Base-by-base conservation (phyloP, 2,113 vertebrate genomes). In the Siphamia tubifer region DNA sequence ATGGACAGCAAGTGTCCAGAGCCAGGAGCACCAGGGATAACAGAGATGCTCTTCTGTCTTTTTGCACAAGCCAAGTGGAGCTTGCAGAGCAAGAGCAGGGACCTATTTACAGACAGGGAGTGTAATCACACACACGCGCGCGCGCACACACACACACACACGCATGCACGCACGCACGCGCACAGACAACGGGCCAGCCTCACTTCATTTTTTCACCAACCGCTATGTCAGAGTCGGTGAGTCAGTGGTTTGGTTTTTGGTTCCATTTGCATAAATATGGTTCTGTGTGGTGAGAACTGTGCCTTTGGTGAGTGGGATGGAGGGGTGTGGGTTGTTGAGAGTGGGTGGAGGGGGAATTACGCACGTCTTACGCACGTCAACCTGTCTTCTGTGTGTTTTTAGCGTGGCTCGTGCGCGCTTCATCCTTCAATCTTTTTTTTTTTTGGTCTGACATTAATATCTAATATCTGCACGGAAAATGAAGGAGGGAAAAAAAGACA, bases 331-430 rank as follows among this genome's bases (percentile, higher is more conserved):
- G 54, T 20, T 64, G 56, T 47, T 31, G 42, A 45, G 63, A 40
- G 21, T 34, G 49, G 48, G 35, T 10, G 51, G 19, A 16, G 77
- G 65, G 66, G 47, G 78, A 16, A 79, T 82, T 87, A 87, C 83
- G 83, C 82, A 81, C 78, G 84, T 83, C 83, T 76, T 79, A 80
- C 83, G 76, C 79, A 80, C 82, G 62, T 79, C 74, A 83, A 81
- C 79, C 81, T 70, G 75, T 79, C 78, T 78, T 70, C 60, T 75
- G 67, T 84, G 76, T 68, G 52, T 54, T 67, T 65, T 65, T 19
- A 58, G 72, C 73, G 67, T 82, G 74, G 74, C 53, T 30, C 64
- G 73, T 66, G 76, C 69, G 68, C 75, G 65, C 15, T 17, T 45
- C 30, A n/a, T n/a, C 13, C 63, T 11, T 1, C 25, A 49, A 31